phyloP scores from a whole-genome alignment of 2,888 invertebrate genomes.

The Drosophila siamana region DNA sequence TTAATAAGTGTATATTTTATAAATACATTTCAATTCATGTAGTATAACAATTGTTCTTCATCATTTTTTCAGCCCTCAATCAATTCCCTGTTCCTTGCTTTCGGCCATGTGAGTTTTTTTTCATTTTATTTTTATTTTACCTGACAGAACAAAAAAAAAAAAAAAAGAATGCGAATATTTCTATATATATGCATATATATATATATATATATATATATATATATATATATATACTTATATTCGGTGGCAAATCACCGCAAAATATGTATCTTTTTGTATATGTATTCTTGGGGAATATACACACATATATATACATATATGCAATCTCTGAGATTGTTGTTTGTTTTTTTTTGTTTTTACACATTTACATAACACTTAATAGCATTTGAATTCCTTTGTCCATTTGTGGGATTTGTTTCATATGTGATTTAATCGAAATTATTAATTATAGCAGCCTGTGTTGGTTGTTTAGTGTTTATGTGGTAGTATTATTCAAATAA shows the following conservation, averaged over 20 bases:
- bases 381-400: constrained; percentile 18
- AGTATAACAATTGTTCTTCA: constrained; percentile 1
- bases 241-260: background rate
- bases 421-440: constrained; percentile 16
- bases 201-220: background rate
- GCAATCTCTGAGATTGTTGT: constrained; percentile 63
- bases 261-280: constrained; percentile 1
- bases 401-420: constrained; percentile 16
- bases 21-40: constrained; percentile 1
- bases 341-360: constrained; percentile 11
- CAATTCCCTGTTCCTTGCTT: background rate
- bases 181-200: background rate
- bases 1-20: constrained; percentile 3
- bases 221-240: background rate
- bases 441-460: constrained; percentile 41
- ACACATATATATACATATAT: constrained; percentile 35
- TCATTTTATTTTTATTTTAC: background rate
- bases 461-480: background rate
- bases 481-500: constrained; percentile 18
- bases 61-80: background rate
- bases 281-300: constrained; percentile 16
- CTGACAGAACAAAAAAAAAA: too few relatives aligned
- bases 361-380: constrained; percentile 45
- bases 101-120: background rate
- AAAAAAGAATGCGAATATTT: background rate